Evolutionary conservation across 2,888 invertebrate genomes (phyloP).

Genomic region (Eurytoma californica): DNA sequence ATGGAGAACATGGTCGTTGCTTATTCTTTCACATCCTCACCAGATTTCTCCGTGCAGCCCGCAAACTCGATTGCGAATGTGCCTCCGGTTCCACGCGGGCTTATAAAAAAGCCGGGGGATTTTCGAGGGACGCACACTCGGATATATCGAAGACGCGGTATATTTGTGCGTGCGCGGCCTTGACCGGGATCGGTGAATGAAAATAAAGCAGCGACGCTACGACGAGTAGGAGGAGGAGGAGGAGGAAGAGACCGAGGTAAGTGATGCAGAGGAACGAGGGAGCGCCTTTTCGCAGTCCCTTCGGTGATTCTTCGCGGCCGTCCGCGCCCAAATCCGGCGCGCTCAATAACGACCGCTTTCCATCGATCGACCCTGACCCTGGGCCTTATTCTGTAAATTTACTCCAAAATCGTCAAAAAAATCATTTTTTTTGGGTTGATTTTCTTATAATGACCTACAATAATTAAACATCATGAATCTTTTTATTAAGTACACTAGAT

Average conservation of each 20-base stretch:
- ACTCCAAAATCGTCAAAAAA: no score
- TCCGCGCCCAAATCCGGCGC: conserved; percentile 42
- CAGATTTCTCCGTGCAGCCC: background rate
- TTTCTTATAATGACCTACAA: no score
- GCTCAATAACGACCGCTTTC: conserved; percentile 27
- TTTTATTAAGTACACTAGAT: no score
- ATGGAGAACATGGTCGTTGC: background rate
- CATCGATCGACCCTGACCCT: conserved; percentile 13
- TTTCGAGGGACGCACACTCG: background rate
- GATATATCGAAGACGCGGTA: background rate
- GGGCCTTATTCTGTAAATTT: background rate
- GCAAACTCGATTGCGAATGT: background rate
- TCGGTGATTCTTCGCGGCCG: conserved; percentile 24
- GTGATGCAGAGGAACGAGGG: no score
- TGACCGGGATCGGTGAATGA: conserved; percentile 55
- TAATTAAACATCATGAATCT: no score
- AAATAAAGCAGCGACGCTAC: conserved; percentile 47
- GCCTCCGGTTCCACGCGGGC: background rate
- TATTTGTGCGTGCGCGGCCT: conserved; percentile 40
- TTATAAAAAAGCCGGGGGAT: background rate
- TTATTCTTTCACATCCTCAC: background rate
- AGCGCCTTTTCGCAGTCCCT: background rate
- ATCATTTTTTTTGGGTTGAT: no score
- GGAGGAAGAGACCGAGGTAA: background rate
- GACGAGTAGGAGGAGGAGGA: background rate